These are phyloP conservation scores for Melanotus villosus DNA, from an alignment of 2,888 invertebrate species.

Conservation along the genomic window DNA sequence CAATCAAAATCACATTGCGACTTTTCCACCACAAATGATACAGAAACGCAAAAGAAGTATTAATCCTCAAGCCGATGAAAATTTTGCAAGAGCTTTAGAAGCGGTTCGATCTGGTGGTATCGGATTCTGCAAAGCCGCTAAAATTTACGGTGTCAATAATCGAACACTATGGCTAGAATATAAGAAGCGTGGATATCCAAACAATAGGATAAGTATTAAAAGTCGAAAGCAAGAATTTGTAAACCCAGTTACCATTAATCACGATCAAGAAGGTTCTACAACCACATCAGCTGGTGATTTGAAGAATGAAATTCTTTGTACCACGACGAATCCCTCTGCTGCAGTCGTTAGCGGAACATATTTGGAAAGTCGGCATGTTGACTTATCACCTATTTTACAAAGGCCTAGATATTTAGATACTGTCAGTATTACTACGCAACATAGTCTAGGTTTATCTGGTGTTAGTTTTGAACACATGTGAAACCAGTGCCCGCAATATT, in stretches of 20 bases:
- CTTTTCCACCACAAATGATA: conserved; percentile 67
- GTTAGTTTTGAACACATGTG: conserved; percentile 86
- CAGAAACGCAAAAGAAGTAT: conserved; percentile 80
- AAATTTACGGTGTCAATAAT: conserved; percentile 88
- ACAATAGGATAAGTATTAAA: conserved; percentile 84
- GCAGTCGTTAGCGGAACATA: conserved; percentile 74
- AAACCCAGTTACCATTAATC: conserved; percentile 66
- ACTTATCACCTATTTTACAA: conserved; percentile 75
- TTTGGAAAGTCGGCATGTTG: conserved; percentile 80
- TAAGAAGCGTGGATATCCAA: conserved; percentile 87
- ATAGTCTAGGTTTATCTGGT: conserved; percentile 79
- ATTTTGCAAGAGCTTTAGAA: conserved; percentile 85
- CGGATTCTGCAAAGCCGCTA: conserved; percentile 88
- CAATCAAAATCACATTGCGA: conserved; percentile 50
- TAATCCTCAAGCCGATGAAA: conserved; percentile 87
- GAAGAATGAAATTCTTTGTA: conserved; percentile 65
- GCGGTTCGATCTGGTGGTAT: conserved; percentile 88
- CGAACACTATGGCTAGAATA: conserved; percentile 89
- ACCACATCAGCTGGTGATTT: conserved; percentile 16
- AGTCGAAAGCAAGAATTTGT: conserved; percentile 76
- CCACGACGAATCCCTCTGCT: conserved; percentile 60
- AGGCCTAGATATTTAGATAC: conserved; percentile 63
- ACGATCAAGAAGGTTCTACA: conserved; percentile 61
- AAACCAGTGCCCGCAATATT: too few relatives aligned
- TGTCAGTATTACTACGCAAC: conserved; percentile 60